Conservation (phyloP, 2,113 vertebrate genomes). For the Pristiophorus japonicus region DNA sequence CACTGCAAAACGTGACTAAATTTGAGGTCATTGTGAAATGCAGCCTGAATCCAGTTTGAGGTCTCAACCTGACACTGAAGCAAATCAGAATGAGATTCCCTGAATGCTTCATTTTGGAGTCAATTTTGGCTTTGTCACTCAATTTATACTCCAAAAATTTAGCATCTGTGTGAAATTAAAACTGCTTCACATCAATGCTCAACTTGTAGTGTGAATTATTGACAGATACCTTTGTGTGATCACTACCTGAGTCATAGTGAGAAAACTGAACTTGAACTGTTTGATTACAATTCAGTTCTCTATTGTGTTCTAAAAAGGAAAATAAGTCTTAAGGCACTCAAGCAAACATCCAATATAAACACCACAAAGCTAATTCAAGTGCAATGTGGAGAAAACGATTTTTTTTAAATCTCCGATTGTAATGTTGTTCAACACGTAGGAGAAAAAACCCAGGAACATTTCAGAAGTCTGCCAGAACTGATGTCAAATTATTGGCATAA, state of each 20-base stretch:
- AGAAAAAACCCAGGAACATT: not conserved
- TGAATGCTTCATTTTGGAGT: no score
- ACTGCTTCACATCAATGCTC: not conserved
- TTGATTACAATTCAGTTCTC: not conserved
- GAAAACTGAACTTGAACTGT: no score
- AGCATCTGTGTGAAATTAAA: not conserved
- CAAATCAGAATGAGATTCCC: no score
- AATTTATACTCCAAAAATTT: not conserved
- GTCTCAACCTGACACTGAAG: no score
- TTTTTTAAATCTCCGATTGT: not conserved
- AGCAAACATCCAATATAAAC: not conserved
- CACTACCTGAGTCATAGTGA: no score
- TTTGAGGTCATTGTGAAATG: not conserved
- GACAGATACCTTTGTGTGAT: no score
- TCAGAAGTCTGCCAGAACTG: not conserved
- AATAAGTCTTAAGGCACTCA: not conserved
- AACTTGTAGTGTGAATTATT: not conserved
- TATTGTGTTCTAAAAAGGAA: not conserved
- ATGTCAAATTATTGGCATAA: not conserved
- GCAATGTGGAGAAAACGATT: not conserved
- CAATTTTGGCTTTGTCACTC: no score
- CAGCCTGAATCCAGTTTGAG: not conserved
- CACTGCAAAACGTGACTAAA: no score
- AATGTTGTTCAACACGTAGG: not conserved
- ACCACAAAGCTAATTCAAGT: not conserved